Evolutionary conservation across 2,797 vertebrate genomes (phyloP), one percentile per base, ranked within the genome.

Genomic region (Bradypus variegatus): DNA sequence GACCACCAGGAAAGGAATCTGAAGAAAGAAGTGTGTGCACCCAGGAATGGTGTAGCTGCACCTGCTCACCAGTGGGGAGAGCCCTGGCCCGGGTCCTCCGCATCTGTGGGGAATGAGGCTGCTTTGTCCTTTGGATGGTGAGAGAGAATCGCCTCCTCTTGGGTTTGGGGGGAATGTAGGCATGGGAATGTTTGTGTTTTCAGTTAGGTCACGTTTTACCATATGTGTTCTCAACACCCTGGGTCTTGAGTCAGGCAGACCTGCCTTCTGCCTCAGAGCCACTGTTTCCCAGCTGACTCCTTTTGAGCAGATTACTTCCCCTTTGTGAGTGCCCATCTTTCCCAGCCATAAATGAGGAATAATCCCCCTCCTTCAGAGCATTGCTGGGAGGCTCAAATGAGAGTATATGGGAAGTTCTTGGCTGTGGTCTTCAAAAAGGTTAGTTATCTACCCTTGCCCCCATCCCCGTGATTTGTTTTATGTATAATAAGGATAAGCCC

Each of bases 41-140:
- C 48, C 58, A n/a, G 78, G 33, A 31, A 12, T 33, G 55, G 70
- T 33, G 73, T 76, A 72, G 38, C 86, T 89, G 18, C 65, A 2
- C 1, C 23, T 16, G 21, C 55, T 75, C 7, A n/a, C 93, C 93
- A 93, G 77, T 11, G 0, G 94, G 31, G 94, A 94, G 95, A 89
- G 29, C 81, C 87, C 77, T 80, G 60, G 12, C 89, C 72, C 5
- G 8, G 31, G 4, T 70, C 79, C 19, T 48, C 48, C 4, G 1
- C 23, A 1, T 5, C 50, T 25, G 2, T 69, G 1, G 9, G 6
- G 11, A 3, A 0, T 19, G 88, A 91, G 18, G 45, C 41, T 27
- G 19, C 4, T 92, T 80, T 91, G 75, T 90, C 65, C 84, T 53
- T 9, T 16, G 65, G 45, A 10, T 67, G 36, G 6, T n/a, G 27